Percentiles rank a stretch among this genome's conserved stretches.
Evolutionary conservation across 2,797 vertebrate genomes (phyloP).

Genomic region (Argya squamiceps): DNA sequence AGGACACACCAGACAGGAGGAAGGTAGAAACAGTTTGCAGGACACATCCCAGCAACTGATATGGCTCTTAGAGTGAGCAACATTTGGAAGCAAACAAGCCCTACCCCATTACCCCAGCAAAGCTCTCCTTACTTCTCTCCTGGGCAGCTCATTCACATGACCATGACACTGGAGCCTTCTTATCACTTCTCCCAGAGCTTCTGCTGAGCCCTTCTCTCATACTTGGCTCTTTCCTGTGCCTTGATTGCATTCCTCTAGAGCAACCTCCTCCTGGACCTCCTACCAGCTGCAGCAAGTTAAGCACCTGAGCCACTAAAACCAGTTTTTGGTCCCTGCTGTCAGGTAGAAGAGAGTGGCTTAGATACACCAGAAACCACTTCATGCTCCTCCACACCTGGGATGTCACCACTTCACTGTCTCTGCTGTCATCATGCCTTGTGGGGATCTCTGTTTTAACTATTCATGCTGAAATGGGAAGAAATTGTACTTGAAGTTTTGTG

Average conservation of each 20-base stretch:
- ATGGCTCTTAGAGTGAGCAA: not conserved
- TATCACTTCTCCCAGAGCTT: not conserved
- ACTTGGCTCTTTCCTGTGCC: not conserved
- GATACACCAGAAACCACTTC: not conserved
- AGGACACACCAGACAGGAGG: not conserved
- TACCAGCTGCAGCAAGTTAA: not conserved
- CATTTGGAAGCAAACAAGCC: not conserved
- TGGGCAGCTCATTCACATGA: not conserved
- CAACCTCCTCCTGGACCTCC: not conserved
- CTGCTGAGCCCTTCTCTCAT: not conserved
- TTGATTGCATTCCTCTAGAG: not conserved
- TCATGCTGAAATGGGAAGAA: not conserved
- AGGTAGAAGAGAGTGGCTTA: not conserved
- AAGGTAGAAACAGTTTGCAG: not conserved
- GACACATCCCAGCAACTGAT: not conserved
- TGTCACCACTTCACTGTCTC: not conserved
- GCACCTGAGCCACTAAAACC: not conserved
- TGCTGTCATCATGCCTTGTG: fast-evolving
- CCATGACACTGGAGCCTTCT: fast-evolving
- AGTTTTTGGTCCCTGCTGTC: not conserved
- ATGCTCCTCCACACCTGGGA: not conserved
- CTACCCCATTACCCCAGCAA: not conserved
- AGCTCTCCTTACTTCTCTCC: not conserved
- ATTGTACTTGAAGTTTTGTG: not conserved
- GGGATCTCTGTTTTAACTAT: not conserved